phyloP scores from a whole-genome alignment of 2,888 invertebrate species.

The Lasioglossum oenotherae region DNA sequence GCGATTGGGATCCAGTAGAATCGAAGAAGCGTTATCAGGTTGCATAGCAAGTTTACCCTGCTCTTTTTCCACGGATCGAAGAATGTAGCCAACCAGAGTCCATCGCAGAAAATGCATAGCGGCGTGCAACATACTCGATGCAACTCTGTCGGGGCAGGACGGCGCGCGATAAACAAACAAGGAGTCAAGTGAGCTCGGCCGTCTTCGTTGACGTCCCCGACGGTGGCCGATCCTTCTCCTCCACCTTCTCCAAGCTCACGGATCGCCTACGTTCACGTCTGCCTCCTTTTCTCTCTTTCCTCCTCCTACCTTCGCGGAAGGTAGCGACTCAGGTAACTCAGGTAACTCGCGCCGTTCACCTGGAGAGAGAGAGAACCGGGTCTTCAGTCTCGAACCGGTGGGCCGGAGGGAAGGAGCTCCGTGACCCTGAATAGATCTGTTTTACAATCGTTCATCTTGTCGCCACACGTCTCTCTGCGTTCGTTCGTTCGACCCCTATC shows the following conservation, averaged over 20 bases:
- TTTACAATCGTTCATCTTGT: slow-evolving; percentile 11
- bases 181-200: slow-evolving; percentile 50
- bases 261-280: slow-evolving; percentile 65
- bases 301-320: slow-evolving; percentile 39
- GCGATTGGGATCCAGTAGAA: neutral
- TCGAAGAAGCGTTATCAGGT: neutral
- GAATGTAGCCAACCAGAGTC: neutral
- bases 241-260: slow-evolving; percentile 59
- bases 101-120: neutral
- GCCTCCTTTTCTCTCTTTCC: slow-evolving; percentile 44
- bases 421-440: slow-evolving; percentile 78
- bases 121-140: neutral
- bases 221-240: slow-evolving; percentile 60
- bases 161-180: slow-evolving; percentile 58
- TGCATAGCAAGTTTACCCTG: neutral
- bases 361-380: slow-evolving; percentile 71
- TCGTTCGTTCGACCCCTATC: neutral
- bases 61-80: neutral
- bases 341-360: slow-evolving; percentile 77
- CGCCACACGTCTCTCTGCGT: neutral
- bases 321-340: slow-evolving; percentile 58
- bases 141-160: slow-evolving; percentile 24
- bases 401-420: slow-evolving; percentile 83
- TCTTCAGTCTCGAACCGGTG: slow-evolving; percentile 82
- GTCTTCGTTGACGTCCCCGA: slow-evolving; percentile 50